Base-by-base conservation (phyloP, 2,888 invertebrate genomes). In the Dasypogon diadema region DNA sequence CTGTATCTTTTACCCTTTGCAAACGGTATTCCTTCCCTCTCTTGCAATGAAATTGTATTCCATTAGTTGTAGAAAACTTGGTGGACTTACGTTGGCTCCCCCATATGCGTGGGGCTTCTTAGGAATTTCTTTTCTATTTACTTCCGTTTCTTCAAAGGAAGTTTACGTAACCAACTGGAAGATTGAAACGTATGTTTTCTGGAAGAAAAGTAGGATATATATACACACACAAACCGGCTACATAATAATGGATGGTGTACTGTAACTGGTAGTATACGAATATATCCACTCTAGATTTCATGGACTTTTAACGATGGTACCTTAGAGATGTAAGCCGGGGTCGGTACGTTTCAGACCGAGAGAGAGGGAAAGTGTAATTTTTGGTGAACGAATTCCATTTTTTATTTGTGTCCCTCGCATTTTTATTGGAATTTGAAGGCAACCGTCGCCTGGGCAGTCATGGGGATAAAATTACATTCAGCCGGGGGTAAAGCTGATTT, bases 301-400 rank as follows among this genome's bases (percentile, higher is more conserved):
- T 56, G 76, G 51, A 46, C 72, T 75, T 56, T 68, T 63, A 75
- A 51, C 65, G 75, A 54, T 56, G n/a, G 24, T 42, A 30, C 46
- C 70, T 6, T 46, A 60, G 10, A 46, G 70, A 30, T 70, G 34
- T 26, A 46, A 30, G 30, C 2, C 21, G 70, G 70, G 18, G 30
- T 2, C 21, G 70, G 70, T 26, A 16, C 2, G 1, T n/a, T 54
- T 26, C 34, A 24, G n/a, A 26, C 30, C 65, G n/a, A 42, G 26
- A 14, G 14, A 2, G 26, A 14, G 14, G 1, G 63, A 63, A 73
- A 76, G 63, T 75, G 70, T 77, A 70, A 72, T 75, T 77, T 72
- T 63, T 72, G 74, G 60, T 60, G 46, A 77, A 70, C 75, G 72
- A 75, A 77, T 77, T 60, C 75, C 75, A 77, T 75, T 77, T 77